Conservation (phyloP, 2,888 invertebrate species). For the Orchesella flavescens region DNA sequence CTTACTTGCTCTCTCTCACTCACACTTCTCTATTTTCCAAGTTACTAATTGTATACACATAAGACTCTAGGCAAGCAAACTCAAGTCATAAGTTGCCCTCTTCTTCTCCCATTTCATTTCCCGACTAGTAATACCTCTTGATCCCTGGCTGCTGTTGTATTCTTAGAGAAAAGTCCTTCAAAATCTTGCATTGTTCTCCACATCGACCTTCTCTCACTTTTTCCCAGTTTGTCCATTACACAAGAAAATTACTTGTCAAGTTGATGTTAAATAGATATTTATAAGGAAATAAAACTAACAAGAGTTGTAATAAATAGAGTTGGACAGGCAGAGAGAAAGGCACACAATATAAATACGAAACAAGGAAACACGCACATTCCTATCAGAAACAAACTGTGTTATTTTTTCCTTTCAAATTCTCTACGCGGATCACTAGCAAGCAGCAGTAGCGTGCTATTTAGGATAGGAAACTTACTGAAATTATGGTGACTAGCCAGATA, state of each 20-base stretch:
- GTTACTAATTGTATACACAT: constrained; percentile 9
- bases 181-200: constrained; percentile 22
- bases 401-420: not conserved
- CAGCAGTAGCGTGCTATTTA: not conserved
- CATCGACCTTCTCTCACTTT: constrained; percentile 9
- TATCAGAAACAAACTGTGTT: not conserved
- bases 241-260: constrained; percentile 50
- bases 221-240: constrained; percentile 4
- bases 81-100: constrained; percentile 54
- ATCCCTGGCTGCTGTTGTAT: constrained; percentile 46
- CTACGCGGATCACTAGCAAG: too few relatives aligned
- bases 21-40: not conserved
- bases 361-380: constrained; percentile 4
- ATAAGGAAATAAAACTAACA: constrained; percentile 37
- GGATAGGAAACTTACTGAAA: constrained; percentile 11
- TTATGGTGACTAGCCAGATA: constrained; percentile 33
- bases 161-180: constrained; percentile 34
- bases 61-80: constrained; percentile 12
- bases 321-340: constrained; percentile 33
- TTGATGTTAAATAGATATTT: constrained; percentile 45
- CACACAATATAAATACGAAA: not conserved
- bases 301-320: constrained; percentile 43
- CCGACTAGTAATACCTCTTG: constrained; percentile 55
- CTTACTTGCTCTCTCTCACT: constrained; percentile 36
- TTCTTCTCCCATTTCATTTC: constrained; percentile 46